Base-by-base conservation (phyloP, 2,888 invertebrate species). In the Lasiommata megera region DNA sequence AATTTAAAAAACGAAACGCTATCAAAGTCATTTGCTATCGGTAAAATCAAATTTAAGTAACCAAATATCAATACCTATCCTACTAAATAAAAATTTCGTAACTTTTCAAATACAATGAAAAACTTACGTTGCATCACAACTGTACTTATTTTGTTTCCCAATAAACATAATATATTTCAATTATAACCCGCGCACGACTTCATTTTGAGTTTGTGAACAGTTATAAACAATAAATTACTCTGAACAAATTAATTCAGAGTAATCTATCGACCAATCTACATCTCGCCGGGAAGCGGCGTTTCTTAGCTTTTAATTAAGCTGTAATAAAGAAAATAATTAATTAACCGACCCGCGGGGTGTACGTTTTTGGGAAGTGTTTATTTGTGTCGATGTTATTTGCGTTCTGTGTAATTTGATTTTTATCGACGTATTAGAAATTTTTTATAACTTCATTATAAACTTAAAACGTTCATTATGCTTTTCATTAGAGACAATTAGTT, bases 321-420 rank as follows among this genome's bases (percentile, higher is more conserved):
- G 61, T 70, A 65, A 68, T 71, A 70, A 67, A 66, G 64, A 67
- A 67, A 65, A 68, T 70, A 67, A 72, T 71, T 69, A 72, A 67
- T 68, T 68, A 69, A 68, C 60, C 61, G 57, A 50, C 55, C 60
- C 51, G 54, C 56, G 50, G 55, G 50, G 51, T 46, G 53, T 60
- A 38, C 52, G 31, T 56, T 36, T 41, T 50, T 12, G 23, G 23
- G 9, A 44, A 41, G 52, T 52, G 53, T 53, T 53, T 53, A 44
- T 53, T 53, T 43, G 43, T 53, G 34, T 44, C 23, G 43, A 23
- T 44, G 43, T 12, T 53, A 44, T 44, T 53, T 48, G 36, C 36
- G 17, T 48, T 36, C 17, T 17, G 16, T 23, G 36, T 37, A 37
- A 48, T 48, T 48, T 36, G 36, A 48, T 48, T 48, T n/a, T 48